Evolutionary conservation across 2,888 invertebrate genomes (phyloP), one percentile per base, ranked within the genome.

Genomic region (Ochropleura leucogaster): DNA sequence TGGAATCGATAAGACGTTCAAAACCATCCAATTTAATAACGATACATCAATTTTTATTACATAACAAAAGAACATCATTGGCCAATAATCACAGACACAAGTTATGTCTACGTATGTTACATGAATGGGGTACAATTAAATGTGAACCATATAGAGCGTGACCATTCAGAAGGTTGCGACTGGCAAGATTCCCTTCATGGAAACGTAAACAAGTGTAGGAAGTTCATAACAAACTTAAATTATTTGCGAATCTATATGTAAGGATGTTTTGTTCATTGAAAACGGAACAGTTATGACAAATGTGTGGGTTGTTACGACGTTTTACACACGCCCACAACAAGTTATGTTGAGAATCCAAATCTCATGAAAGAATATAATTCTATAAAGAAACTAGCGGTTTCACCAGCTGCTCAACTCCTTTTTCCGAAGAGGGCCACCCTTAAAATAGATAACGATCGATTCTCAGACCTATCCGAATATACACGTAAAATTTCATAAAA

Each of bases 81-180:
- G 10, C 42, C 10, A 64, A 65, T 57, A 59, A 30, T 3, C 5
- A 18, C 59, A 57, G 10, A 71, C 72, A 60, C 18, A 72, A 55
- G 20, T 40, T 70, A 60, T 69, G 46, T 72, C 59, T 46, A 63
- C 69, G 30, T 30, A 65, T 16, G 57, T 76, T 62, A 72, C 42
- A 66, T 79, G 65, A 83, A 85, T 79, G 66, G 60, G 79, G 73
- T 77, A 64, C 62, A 74, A 75, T 77, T 83, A 46, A 72, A 62
- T 65, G 72, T 60, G 68, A 57, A 67, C 80, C 81, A 88, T 90
- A 85, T 90, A 91, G 91, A 91, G 90, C 90, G 88, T 89, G 90
- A 89, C 88, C 85, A 84, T 82, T 86, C 70, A 83, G 89, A 92
- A 92, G 92, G 92, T 80, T 79, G 64, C 40, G 30, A 44, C 62